phyloP scores from a whole-genome alignment of 2,113 vertebrate genomes.

The Actenoides lindsayi region DNA sequence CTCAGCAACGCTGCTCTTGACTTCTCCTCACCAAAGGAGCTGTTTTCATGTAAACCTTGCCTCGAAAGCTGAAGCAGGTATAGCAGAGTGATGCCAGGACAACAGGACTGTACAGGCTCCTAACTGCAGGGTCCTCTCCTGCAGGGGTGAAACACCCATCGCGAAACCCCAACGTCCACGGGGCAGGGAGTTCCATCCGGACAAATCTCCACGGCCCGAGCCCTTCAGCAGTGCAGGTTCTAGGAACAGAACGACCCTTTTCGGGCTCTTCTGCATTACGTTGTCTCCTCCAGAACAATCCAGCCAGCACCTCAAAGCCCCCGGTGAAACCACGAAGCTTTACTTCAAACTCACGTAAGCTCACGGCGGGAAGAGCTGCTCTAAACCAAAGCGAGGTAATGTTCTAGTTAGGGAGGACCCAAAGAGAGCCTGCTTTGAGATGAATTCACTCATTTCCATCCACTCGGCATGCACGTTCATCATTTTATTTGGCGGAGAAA shows the following conservation, averaged over 20 bases:
- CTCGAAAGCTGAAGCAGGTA: neutral
- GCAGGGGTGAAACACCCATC: neutral
- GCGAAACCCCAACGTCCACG: neutral
- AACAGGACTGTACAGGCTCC: neutral
- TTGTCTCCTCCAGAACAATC: neutral
- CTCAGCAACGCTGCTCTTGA: neutral
- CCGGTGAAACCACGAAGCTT: fast-evolving
- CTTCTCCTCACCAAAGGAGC: neutral
- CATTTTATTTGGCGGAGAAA: neutral
- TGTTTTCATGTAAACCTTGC: neutral
- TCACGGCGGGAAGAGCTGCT: neutral
- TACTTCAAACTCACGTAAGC: neutral
- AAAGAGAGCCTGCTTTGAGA: neutral
- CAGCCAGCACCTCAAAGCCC: neutral
- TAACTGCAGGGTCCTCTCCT: neutral
- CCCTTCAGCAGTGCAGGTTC: fast-evolving
- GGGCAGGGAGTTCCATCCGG: neutral
- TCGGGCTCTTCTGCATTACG: neutral
- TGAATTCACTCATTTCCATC: neutral
- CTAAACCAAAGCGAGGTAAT: neutral
- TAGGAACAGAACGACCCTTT: neutral
- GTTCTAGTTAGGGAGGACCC: neutral
- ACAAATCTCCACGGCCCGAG: neutral
- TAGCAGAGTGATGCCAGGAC: neutral
- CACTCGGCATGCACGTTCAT: neutral